A percentile compares a stretch with the other conserved stretches of the same genome.
Evolutionary conservation across 2,888 invertebrate genomes (phyloP).

Genomic region (Allolobophora icterica): DNA sequence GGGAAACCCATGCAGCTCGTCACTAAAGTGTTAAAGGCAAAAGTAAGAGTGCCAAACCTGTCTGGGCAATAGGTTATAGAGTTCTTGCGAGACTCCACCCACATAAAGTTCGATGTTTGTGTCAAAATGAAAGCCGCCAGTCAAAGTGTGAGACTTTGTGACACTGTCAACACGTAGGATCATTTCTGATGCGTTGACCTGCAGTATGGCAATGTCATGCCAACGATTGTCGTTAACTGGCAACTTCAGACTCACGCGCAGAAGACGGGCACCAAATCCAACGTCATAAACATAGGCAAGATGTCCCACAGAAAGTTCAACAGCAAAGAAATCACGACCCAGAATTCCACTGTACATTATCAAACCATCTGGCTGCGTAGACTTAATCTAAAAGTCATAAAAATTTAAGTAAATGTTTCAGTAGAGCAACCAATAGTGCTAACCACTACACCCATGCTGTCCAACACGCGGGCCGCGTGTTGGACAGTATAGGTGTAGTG

Average conservation of each 20-base stretch:
- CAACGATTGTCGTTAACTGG: conserved; percentile 34
- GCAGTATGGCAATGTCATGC: conserved; percentile 33
- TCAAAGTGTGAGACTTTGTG: conserved; percentile 26
- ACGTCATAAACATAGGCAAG: conserved; percentile 89
- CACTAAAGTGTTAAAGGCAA: background rate
- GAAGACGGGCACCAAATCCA: conserved; percentile 86
- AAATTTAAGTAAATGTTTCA: background rate
- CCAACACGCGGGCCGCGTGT: too few relatives aligned
- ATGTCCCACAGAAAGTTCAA: conserved; percentile 88
- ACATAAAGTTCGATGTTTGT: conserved; percentile 25
- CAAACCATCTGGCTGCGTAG: conserved; percentile 85
- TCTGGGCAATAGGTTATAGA: conserved; percentile 30
- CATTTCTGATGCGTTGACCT: conserved; percentile 13
- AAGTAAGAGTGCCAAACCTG: background rate
- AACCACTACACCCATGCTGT: too few relatives aligned
- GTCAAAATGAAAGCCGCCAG: conserved; percentile 22
- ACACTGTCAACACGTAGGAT: conserved; percentile 27
- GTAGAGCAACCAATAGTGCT: too few relatives aligned
- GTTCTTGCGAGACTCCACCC: conserved; percentile 27
- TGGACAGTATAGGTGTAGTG: too few relatives aligned
- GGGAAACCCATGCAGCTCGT: too few relatives aligned
- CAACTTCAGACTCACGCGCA: conserved; percentile 67
- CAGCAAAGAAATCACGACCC: conserved; percentile 81
- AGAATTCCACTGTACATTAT: conserved; percentile 76
- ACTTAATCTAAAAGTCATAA: conserved; percentile 75